These are phyloP conservation scores for Macrophya alboannulata DNA, from an alignment of 2,888 invertebrate genomes.

Conservation along the genomic window DNA sequence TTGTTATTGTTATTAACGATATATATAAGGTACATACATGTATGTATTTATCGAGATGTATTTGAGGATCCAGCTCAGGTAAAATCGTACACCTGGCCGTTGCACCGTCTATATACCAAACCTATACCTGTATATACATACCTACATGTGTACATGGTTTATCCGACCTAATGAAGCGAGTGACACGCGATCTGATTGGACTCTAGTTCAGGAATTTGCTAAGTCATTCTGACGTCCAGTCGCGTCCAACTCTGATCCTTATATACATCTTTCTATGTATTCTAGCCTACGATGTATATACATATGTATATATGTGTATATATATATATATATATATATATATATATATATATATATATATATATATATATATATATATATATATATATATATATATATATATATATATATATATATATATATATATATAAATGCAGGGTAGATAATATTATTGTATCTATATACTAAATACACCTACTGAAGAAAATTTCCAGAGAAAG, in stretches of 20 bases:
- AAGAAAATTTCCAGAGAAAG: no score
- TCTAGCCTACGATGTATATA: neutral
- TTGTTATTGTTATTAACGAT: neutral
- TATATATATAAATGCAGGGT: no score
- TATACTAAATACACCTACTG: no score
- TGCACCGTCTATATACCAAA: neutral
- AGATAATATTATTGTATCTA: no score
- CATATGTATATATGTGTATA: neutral
- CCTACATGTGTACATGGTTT: constrained; percentile 58
- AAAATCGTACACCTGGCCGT: neutral
- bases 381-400: neutral
- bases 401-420: no score
- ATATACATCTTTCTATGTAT: neutral
- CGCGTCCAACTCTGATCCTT: constrained; percentile 28
- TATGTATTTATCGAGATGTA: neutral
- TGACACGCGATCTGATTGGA: constrained; percentile 76
- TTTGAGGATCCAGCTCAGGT: neutral
- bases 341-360: no score
- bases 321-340: neutral
- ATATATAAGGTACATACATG: neutral
- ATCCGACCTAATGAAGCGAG: constrained; percentile 74
- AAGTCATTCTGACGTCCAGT: constrained; percentile 66
- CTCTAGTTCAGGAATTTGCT: constrained; percentile 70
- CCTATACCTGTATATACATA: neutral
- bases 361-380: neutral